Conservation (phyloP, 2,888 invertebrate species). For the Lingula anatina region DNA sequence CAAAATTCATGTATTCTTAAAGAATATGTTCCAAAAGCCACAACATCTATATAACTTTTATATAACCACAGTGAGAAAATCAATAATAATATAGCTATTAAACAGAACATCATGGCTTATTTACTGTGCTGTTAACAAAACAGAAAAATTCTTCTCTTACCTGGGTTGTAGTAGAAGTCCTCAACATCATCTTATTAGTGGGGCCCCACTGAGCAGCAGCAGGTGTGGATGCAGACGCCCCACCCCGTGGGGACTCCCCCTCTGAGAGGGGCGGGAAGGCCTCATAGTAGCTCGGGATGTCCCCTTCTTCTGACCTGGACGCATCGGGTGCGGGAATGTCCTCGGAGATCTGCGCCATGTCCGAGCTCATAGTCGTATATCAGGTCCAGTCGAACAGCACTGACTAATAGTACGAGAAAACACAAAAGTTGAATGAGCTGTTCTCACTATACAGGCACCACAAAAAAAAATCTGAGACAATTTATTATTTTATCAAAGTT, state of each 20-base stretch:
- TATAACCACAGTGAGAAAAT: too few species aligned
- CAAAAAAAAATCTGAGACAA: background rate
- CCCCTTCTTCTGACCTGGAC: conserved; percentile 54
- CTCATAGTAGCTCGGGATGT: conserved; percentile 70
- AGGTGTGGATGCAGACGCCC: conserved; percentile 11
- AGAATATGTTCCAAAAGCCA: too few species aligned
- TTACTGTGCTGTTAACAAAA: background rate
- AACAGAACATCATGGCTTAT: too few species aligned
- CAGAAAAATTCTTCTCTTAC: conserved; percentile 54
- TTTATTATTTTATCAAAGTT: background rate
- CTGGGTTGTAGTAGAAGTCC: conserved; percentile 81
- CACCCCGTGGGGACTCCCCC: conserved; percentile 7
- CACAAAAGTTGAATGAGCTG: background rate
- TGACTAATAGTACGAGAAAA: conserved; percentile 45
- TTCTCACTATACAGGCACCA: conserved; percentile 3
- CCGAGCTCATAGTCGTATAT: conserved; percentile 80
- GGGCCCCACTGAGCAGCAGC: conserved; percentile 50
- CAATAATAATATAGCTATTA: too few species aligned
- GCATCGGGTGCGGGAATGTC: conserved; percentile 61
- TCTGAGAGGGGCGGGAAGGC: conserved; percentile 78
- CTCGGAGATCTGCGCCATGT: conserved; percentile 59
- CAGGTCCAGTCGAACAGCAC: conserved; percentile 97
- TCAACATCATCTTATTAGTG: conserved; percentile 75
- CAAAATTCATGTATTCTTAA: too few species aligned
- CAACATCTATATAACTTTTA: too few species aligned